Base-by-base conservation (phyloP, 2,888 invertebrate species). In the Heliconius cydno region DNA sequence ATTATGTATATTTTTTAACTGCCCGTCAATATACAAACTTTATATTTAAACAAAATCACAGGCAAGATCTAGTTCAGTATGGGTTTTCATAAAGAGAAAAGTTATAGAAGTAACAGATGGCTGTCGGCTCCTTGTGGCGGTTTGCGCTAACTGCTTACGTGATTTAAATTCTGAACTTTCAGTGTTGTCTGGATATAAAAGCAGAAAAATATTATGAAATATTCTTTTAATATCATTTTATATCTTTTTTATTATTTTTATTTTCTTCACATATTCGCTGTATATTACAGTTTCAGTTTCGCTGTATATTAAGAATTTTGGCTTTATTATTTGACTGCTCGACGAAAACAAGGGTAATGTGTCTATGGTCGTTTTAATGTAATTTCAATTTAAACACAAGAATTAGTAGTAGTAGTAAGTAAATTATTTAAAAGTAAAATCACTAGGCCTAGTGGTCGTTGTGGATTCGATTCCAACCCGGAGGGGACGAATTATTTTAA, bases 41-140 rank as follows among this genome's bases (percentile, higher is more conserved):
- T 30, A 72, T 52, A 73, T 73, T 46, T 41, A 41, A 68, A 13
- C 25, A 46, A 70, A 25, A 28, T 41, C 25, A 46, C 25, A 15
- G 25, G 15, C 70, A n/a, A 2, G 68, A 70, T 41, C 9, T 46
- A 22, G 34, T 67, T n/a, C 13, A 70, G 25, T 70, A 65, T 34
- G 28, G 65, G 65, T 75, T 75, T 70, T 77, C 70, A 41, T 57
- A 60, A 60, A 60, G 60, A 70, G 60, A 22, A 60, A 70, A 77
- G 57, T 77, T 77, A 77, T 68, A 57, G 19, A 30, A 41, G 77
- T 77, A 77, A 77, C 77, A 77, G 77, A 70, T 77, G 77, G 77
- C 70, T 38, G 60, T 70, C 57, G 77, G 60, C 28, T 77, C 70
- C 70, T 77, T 70, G 77, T 60, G 68, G 77, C 68, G 60, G 70